phyloP scores from a whole-genome alignment of 2,113 vertebrate species.

The Seriola dumerili region DNA sequence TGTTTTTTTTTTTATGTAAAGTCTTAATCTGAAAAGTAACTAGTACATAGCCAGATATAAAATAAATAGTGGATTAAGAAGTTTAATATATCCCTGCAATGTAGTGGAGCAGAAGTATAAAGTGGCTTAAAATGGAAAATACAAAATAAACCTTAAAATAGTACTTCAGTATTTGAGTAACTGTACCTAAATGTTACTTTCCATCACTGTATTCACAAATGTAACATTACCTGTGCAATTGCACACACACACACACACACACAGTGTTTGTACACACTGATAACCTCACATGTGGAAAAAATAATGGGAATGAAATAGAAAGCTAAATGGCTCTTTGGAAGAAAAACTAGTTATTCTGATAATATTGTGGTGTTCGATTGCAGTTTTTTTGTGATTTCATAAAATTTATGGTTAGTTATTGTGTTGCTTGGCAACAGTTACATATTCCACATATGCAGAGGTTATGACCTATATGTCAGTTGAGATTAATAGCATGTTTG shows the following conservation, averaged over 20 bases:
- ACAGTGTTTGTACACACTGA: background rate
- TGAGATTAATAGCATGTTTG: constrained; percentile 62
- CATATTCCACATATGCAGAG: constrained; percentile 49
- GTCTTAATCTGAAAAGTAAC: background rate
- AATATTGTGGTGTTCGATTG: background rate
- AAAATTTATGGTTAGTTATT: constrained; percentile 4
- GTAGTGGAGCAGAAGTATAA: background rate
- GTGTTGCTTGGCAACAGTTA: constrained; percentile 53
- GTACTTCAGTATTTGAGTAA: background rate
- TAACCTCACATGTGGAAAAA: background rate
- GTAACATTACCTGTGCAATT: background rate
- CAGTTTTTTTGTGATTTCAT: constrained; percentile 11
- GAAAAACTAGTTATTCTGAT: background rate
- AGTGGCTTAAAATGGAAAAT: background rate
- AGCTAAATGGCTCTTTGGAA: background rate
- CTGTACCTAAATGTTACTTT: background rate
- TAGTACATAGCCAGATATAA: background rate
- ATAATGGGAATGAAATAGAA: background rate
- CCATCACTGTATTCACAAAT: background rate
- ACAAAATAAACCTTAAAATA: background rate
- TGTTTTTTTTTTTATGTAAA: background rate
- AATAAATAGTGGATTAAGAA: background rate
- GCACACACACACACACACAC: background rate
- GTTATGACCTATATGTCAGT: constrained; percentile 34
- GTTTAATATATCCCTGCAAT: background rate